phyloP scores from a whole-genome alignment of 2,113 vertebrate genomes.

The Chinchilla lanigera region DNA sequence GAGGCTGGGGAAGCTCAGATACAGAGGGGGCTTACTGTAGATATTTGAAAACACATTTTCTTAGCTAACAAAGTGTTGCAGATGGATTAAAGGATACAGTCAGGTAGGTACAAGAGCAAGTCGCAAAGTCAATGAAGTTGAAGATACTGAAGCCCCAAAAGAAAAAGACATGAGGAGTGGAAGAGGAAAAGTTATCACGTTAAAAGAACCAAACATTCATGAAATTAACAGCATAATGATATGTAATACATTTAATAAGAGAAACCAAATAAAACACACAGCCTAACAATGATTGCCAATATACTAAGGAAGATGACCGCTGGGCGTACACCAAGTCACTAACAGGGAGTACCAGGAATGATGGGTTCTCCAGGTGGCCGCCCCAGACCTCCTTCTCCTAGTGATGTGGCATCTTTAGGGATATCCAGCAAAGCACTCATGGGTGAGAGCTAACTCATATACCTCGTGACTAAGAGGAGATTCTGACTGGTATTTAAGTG shows the following conservation, averaged over 20 bases:
- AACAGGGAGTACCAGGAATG: not conserved
- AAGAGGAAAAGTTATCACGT: not conserved
- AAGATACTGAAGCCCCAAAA: not conserved
- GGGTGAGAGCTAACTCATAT: not conserved
- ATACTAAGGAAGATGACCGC: not conserved
- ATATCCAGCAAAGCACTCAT: accelerated
- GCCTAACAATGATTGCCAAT: not conserved
- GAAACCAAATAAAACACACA: not conserved
- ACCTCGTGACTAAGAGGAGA: accelerated
- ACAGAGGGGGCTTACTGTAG: not conserved
- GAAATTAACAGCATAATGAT: not conserved
- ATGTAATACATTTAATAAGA: not conserved
- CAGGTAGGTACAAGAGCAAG: not conserved
- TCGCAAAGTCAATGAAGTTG: not conserved
- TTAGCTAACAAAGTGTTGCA: not conserved
- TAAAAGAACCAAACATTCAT: not conserved
- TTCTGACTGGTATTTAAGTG: not conserved
- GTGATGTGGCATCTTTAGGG: not conserved
- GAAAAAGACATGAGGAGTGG: no score
- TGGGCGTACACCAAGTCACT: not conserved
- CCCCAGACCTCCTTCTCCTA: no score
- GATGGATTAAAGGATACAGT: not conserved
- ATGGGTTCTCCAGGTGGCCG: no score
- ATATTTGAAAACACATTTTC: not conserved
- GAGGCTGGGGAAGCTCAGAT: not conserved